Base-by-base conservation (phyloP, 1,140 invertebrate species). In the Atta texana region DNA sequence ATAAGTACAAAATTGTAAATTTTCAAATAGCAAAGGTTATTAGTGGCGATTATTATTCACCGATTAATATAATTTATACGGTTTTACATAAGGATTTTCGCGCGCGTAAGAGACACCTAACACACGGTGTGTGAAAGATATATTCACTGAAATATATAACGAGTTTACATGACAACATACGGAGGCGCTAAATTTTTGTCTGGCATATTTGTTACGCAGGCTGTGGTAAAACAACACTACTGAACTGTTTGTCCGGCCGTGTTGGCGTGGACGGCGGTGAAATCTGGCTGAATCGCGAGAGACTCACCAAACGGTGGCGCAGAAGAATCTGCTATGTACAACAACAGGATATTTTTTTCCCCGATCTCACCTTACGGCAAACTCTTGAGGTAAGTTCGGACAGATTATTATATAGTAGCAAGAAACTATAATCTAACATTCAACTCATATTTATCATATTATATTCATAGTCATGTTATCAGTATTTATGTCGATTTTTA, bases 341-440 rank as follows among this genome's bases (percentile, higher is more conserved):
- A 59, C 98, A 98, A 93, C 97, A 98, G 92, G 98, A 98, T 92
- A 96, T 98, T 84, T 98, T 98, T 95, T 98, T 98, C 93, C 96
- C 97, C 8, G 97, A 97, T 93, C 95, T 98, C 85, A 98, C 97
- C 1, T 95, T 98, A 21, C 95, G 97, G 78, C 97, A 98, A 94
- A 98, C 98, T 0, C 95, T 98, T 74, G 96, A 97, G 94, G 97
- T 97, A 93, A 95, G 95, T 94, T 68, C 18, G 12, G 16, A 14
- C 4, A 71, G 1, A 51, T 16, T 53, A 21, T 76, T n/a, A 3
- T 14, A 14, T 4, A 7, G 51, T 18, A 21, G 12, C 49, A 10
- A 34, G 6, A 6, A 10, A 53, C 16, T 39, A 8, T 8, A 7
- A 39, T 39, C 34, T 39, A 39, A 39, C 24, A 24, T 24, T 24